These are phyloP conservation scores for Geodia barretti DNA, from an alignment of 37 sponge, comb jelly and placozoan genomes.

Conservation along the genomic window DNA sequence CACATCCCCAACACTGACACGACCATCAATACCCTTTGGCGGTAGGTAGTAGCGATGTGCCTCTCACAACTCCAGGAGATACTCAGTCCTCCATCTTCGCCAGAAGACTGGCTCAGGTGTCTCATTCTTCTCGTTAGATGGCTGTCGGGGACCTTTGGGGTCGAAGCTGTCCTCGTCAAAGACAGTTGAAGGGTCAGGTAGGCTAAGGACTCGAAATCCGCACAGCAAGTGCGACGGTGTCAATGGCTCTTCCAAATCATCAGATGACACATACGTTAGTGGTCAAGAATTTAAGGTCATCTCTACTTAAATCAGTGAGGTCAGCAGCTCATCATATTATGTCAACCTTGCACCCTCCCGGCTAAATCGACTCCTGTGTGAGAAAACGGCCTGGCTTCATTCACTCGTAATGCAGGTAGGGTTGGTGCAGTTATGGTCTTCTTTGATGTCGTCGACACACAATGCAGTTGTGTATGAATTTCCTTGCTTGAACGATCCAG, in stretches of 20 bases:
- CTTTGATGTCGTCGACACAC: too few species aligned
- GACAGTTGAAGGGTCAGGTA: neutral
- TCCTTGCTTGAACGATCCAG: too few species aligned
- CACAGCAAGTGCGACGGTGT: neutral
- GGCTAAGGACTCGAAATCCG: neutral
- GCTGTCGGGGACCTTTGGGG: too few species aligned
- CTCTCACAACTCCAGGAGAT: neutral
- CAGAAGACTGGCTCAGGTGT: neutral
- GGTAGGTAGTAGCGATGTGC: neutral
- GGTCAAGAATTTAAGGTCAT: neutral
- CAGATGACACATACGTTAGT: neutral
- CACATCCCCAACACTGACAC: too few species aligned
- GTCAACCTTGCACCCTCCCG: too few species aligned
- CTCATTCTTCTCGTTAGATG: neutral
- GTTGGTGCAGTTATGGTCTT: too few species aligned
- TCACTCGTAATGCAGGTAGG: too few species aligned
- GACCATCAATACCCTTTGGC: too few species aligned
- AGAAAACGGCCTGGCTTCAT: too few species aligned
- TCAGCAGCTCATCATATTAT: neutral
- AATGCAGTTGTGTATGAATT: too few species aligned
- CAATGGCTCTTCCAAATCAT: neutral
- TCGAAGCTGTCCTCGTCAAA: neutral
- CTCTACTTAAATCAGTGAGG: neutral
- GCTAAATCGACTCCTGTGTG: too few species aligned
- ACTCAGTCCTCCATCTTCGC: conserved; percentile 2